Evolutionary conservation across 2,888 invertebrate species (phyloP).

Genomic region (Eupithecia pulchellata): DNA sequence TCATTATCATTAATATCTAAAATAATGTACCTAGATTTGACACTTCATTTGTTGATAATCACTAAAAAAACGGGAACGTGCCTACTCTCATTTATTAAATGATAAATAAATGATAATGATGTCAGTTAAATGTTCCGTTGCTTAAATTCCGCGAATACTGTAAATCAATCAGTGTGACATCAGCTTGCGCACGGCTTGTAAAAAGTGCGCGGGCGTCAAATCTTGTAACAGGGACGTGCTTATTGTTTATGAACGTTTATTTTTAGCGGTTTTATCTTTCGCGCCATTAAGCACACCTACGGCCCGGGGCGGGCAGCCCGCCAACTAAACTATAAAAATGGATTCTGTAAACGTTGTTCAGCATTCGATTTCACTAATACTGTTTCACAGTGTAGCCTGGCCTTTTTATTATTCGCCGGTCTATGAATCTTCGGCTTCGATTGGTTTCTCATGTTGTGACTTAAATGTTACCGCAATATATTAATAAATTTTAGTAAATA

Average conservation of each 20-base stretch:
- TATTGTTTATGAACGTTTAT: conserved; percentile 82
- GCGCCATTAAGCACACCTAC: conserved; percentile 79
- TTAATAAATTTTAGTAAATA: background rate
- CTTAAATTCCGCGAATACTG: conserved; percentile 11
- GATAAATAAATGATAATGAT: too few relatives aligned
- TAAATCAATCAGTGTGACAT: conserved; percentile 35
- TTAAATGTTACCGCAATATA: background rate
- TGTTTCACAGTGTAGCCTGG: conserved; percentile 38
- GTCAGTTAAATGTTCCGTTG: background rate
- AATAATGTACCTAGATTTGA: background rate
- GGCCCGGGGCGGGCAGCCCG: conserved; percentile 69
- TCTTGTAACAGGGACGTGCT: conserved; percentile 64
- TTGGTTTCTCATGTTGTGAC: background rate
- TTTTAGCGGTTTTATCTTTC: conserved; percentile 82
- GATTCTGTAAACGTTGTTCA: conserved; percentile 61
- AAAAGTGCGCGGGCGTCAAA: conserved; percentile 61
- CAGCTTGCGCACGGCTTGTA: conserved; percentile 41
- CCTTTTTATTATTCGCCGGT: background rate
- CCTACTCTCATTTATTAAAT: background rate
- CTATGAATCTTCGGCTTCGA: background rate
- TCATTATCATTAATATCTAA: background rate
- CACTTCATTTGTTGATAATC: background rate
- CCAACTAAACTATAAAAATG: conserved; percentile 82
- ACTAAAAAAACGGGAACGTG: background rate
- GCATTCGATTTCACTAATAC: conserved; percentile 59